Conservation (phyloP, 2,888 invertebrate species). For the Sialis fuliginosa region DNA sequence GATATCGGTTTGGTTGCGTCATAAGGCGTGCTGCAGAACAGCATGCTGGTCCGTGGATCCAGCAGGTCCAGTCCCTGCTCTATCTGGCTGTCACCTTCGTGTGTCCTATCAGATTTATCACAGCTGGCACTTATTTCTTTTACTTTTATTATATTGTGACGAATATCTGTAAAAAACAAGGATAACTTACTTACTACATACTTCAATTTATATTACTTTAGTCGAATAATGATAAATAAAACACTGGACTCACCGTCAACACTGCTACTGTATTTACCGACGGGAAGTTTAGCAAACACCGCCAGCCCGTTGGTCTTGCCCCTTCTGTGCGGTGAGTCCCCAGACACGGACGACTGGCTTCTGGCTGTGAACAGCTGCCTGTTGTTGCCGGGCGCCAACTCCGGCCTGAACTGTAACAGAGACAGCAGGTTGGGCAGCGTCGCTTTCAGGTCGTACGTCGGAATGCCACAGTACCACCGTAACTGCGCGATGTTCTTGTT, state of each 20-base stretch:
- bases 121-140: neutral
- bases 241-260: too few species aligned
- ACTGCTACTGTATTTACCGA: too few species aligned
- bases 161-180: too few species aligned
- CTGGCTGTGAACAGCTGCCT: conserved; percentile 2
- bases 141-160: neutral
- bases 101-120: conserved; percentile 3
- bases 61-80: conserved; percentile 23
- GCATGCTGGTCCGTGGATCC: conserved; percentile 13
- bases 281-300: too few species aligned
- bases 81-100: conserved; percentile 9
- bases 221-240: too few species aligned
- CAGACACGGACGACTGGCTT: neutral
- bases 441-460: conserved; percentile 54
- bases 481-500: conserved; percentile 92
- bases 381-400: neutral
- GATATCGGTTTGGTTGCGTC: conserved; percentile 8
- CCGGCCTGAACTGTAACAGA: conserved; percentile 15
- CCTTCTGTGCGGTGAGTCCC: too few species aligned
- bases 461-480: conserved; percentile 54
- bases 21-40: conserved; percentile 9
- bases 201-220: too few species aligned
- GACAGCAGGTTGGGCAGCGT: conserved; percentile 54
- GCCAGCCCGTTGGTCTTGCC: too few species aligned
- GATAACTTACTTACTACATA: too few species aligned